Conservation (phyloP, 2,113 vertebrate genomes). For the Dunckerocampus dactyliophorus region DNA sequence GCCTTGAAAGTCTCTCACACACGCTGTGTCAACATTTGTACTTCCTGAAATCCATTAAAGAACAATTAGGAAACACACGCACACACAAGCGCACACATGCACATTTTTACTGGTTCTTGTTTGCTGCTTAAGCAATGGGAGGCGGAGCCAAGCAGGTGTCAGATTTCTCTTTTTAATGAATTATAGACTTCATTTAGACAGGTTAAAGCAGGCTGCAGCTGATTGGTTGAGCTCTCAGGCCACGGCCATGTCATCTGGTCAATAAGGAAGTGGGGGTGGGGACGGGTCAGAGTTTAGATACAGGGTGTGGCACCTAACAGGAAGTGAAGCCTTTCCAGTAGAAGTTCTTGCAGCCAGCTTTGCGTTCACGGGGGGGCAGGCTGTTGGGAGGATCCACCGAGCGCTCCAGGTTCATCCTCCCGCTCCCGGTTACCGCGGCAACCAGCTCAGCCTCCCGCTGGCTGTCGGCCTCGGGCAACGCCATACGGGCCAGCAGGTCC, state of each 20-base stretch:
- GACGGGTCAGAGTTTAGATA: not conserved
- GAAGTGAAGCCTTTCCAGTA: slow-evolving; percentile 79
- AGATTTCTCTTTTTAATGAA: slow-evolving; percentile 52
- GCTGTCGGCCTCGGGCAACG: slow-evolving; percentile 52
- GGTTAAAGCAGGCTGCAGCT: slow-evolving; percentile 23
- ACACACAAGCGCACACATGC: not conserved
- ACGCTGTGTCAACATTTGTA: slow-evolving; percentile 7
- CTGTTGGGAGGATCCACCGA: slow-evolving; percentile 60
- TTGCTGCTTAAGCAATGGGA: slow-evolving; percentile 8
- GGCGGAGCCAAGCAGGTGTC: slow-evolving; percentile 22
- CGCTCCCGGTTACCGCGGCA: slow-evolving; percentile 64
- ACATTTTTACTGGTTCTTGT: not conserved
- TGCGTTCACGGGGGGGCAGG: slow-evolving; percentile 66
- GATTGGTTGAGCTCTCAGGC: slow-evolving; percentile 36
- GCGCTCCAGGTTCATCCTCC: slow-evolving; percentile 60
- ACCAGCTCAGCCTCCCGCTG: slow-evolving; percentile 69
- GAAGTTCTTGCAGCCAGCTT: slow-evolving; percentile 79
- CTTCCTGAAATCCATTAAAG: slow-evolving; percentile 46
- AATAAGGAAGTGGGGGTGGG: not conserved
- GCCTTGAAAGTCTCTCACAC: not conserved
- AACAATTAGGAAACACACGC: slow-evolving; percentile 24
- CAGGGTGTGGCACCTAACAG: slow-evolving; percentile 51
- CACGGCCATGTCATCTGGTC: slow-evolving; percentile 7
- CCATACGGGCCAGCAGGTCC: slow-evolving; percentile 68
- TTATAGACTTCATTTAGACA: slow-evolving; percentile 43